Evolutionary conservation across 2,797 vertebrate genomes (phyloP).

Genomic region (Alosa sapidissima): DNA sequence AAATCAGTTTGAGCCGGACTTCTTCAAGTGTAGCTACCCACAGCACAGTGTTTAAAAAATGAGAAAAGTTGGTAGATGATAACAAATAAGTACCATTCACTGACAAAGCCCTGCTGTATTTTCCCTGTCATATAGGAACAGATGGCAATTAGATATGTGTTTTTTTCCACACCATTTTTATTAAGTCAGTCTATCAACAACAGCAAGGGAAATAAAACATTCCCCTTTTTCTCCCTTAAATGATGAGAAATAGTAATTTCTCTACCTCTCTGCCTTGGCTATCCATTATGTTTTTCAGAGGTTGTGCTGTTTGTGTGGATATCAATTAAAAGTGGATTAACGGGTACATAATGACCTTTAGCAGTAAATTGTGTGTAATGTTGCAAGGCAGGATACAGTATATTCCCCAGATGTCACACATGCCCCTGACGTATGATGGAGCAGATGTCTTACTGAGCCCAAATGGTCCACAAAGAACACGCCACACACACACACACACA

Average conservation of each 20-base stretch:
- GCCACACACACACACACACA: slow-evolving; percentile 43
- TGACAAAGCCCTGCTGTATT: slow-evolving; percentile 51
- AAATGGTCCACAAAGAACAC: slow-evolving; percentile 77
- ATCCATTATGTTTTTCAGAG: slow-evolving; percentile 79
- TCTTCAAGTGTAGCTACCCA: slow-evolving; percentile 46
- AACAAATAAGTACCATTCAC: slow-evolving; percentile 53
- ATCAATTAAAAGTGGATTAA: slow-evolving; percentile 89
- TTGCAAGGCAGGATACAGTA: slow-evolving; percentile 87
- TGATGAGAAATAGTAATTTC: slow-evolving; percentile 71
- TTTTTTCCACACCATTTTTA: slow-evolving; percentile 54
- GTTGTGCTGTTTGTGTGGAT: slow-evolving; percentile 84
- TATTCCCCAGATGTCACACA: slow-evolving; percentile 87
- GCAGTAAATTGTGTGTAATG: slow-evolving; percentile 89
- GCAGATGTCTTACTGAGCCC: slow-evolving; percentile 85
- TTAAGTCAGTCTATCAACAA: slow-evolving; percentile 54
- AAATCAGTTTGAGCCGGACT: slow-evolving; percentile 63
- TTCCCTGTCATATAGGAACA: slow-evolving; percentile 56
- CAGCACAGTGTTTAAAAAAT: slow-evolving; percentile 31
- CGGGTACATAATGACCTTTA: slow-evolving; percentile 88
- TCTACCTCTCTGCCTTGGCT: slow-evolving; percentile 71
- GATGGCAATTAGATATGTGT: slow-evolving; percentile 58
- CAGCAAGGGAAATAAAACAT: slow-evolving; percentile 44
- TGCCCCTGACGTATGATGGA: slow-evolving; percentile 85
- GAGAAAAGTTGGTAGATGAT: slow-evolving; percentile 46
- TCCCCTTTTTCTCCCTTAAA: slow-evolving; percentile 60